phyloP scores from a whole-genome alignment of 2,888 invertebrate genomes.

The Nycteola revayana region DNA sequence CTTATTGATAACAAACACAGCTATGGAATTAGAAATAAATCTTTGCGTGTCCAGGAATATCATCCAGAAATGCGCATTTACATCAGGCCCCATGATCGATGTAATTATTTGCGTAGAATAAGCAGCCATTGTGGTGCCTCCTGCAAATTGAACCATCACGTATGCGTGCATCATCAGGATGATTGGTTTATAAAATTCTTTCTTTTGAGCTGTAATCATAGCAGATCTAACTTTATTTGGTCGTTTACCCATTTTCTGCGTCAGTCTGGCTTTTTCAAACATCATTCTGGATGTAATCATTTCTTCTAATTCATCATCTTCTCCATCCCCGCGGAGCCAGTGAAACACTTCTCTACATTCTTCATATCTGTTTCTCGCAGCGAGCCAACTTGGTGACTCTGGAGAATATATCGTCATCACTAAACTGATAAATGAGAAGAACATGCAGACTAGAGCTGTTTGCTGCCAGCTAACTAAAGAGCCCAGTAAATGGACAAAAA shows the following conservation, averaged over 20 bases:
- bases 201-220: slow-evolving; percentile 44
- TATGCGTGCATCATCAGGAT: slow-evolving; percentile 82
- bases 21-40: slow-evolving; percentile 79
- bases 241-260: slow-evolving; percentile 24
- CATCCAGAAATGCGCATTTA: slow-evolving; percentile 84
- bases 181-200: slow-evolving; percentile 80
- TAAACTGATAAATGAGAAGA: slow-evolving; percentile 68
- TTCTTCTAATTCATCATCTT: slow-evolving; percentile 57
- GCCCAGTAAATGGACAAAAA: slow-evolving; percentile 82
- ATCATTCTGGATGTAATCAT: slow-evolving; percentile 50
- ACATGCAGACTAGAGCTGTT: slow-evolving; percentile 70
- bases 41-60: slow-evolving; percentile 84
- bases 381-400: slow-evolving; percentile 84
- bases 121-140: slow-evolving; percentile 84
- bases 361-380: slow-evolving; percentile 67
- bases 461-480: slow-evolving; percentile 78
- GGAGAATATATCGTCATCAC: slow-evolving; percentile 62
- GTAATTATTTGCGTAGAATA: slow-evolving; percentile 84
- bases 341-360: slow-evolving; percentile 78
- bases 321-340: slow-evolving; percentile 77
- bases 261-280: slow-evolving; percentile 38
- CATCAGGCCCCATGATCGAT: slow-evolving; percentile 76
- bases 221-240: slow-evolving; percentile 27
- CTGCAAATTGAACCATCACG: slow-evolving; percentile 84
- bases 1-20: slow-evolving; percentile 82